These are phyloP conservation scores for Tetheella fluctuosa DNA, from an alignment of 2,888 invertebrate species.

Conservation along the genomic window DNA sequence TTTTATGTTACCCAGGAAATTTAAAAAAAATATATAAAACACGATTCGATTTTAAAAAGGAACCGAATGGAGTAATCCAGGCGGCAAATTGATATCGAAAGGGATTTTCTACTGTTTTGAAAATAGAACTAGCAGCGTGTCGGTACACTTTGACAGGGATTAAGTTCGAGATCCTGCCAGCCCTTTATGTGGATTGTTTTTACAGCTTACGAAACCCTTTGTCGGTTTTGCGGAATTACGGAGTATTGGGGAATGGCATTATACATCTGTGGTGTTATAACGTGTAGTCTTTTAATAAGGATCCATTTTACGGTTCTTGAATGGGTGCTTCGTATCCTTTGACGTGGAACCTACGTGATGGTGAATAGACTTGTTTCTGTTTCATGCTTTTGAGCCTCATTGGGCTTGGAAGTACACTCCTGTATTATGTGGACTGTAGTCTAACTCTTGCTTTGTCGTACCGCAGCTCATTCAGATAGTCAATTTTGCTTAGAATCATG, in stretches of 20 bases:
- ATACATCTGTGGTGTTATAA: conserved; percentile 54
- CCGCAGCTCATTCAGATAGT: conserved; percentile 26
- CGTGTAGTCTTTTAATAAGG: conserved; percentile 40
- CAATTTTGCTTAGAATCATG: conserved; percentile 22
- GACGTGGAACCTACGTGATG: conserved; percentile 68
- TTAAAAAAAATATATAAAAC: conserved; percentile 61
- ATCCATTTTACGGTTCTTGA: conserved; percentile 70
- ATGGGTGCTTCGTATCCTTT: conserved; percentile 63
- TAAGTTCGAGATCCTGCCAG: conserved; percentile 60
- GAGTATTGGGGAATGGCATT: conserved; percentile 54
- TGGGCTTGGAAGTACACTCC: conserved; percentile 51
- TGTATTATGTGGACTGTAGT: conserved; percentile 23
- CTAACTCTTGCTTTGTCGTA: conserved; percentile 32
- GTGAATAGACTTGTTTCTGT: conserved; percentile 74
- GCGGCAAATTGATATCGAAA: conserved; percentile 81
- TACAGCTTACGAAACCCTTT: conserved; percentile 81
- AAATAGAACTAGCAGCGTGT: conserved; percentile 66
- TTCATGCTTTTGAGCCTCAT: conserved; percentile 69
- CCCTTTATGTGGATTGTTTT: conserved; percentile 74
- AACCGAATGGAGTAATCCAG: conserved; percentile 66
- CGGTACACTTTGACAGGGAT: conserved; percentile 77
- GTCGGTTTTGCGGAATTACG: conserved; percentile 72
- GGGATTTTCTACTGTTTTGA: conserved; percentile 82
- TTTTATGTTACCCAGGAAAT: conserved; percentile 37
- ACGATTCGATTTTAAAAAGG: conserved; percentile 56